These are phyloP conservation scores for Bacillus rossius DNA, from an alignment of 1,140 invertebrate species.

Conservation along the genomic window DNA sequence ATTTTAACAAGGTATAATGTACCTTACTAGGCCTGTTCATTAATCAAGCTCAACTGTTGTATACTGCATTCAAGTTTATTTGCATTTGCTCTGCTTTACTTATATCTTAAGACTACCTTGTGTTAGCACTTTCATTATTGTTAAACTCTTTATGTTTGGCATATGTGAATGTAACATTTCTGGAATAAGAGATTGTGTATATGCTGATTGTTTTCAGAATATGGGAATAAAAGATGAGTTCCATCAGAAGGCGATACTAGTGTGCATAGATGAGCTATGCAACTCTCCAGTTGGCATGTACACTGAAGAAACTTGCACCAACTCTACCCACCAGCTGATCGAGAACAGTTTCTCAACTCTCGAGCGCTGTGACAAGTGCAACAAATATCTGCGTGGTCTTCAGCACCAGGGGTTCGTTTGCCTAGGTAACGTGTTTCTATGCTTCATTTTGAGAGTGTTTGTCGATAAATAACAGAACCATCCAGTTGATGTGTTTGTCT, in stretches of 20 bases:
- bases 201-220: conserved; percentile 58
- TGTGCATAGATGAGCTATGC: conserved; percentile 64
- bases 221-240: conserved; percentile 75
- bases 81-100: too few species aligned
- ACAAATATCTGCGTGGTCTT: conserved; percentile 64
- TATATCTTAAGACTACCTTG: too few species aligned
- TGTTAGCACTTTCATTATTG: too few species aligned
- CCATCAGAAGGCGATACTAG: conserved; percentile 64
- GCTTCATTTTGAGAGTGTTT: not conserved
- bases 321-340: conserved; percentile 47
- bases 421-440: conserved; percentile 51
- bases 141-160: too few species aligned
- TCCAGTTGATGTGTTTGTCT: not conserved
- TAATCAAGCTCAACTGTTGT: too few species aligned
- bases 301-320: conserved; percentile 11
- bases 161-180: too few species aligned
- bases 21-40: too few species aligned
- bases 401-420: conserved; percentile 69
- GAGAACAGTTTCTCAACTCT: conserved; percentile 63
- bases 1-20: too few species aligned
- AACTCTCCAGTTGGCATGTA: conserved; percentile 36
- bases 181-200: too few species aligned
- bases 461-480: not conserved
- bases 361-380: conserved; percentile 69
- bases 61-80: too few species aligned